Conservation (phyloP, 2,113 vertebrate species). For the Amblyornis subalaris region DNA sequence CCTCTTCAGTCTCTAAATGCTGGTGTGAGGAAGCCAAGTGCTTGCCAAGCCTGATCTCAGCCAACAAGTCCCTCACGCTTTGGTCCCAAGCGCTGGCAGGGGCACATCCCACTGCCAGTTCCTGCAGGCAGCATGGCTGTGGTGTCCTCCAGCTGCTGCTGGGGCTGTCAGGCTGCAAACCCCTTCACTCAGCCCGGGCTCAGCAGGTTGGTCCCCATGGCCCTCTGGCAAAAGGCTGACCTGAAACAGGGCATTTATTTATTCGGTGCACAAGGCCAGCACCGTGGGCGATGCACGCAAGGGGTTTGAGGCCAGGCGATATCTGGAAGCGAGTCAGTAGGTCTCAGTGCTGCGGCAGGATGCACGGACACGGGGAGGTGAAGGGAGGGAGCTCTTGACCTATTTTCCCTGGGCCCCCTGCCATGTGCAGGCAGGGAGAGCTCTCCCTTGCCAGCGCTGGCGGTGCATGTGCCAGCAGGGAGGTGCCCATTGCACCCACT, state of each 20-base stretch:
- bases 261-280: background rate
- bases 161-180: background rate
- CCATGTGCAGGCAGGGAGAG: background rate
- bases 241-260: background rate
- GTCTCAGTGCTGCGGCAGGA: background rate
- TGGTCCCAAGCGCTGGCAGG: background rate
- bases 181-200: background rate
- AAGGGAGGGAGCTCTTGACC: background rate
- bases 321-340: background rate
- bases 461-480: fast-evolving
- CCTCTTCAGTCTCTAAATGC: background rate
- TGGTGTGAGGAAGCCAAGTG: background rate
- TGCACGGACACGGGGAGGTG: fast-evolving
- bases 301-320: background rate
- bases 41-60: background rate
- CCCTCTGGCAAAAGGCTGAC: background rate
- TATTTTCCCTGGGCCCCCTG: background rate
- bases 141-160: background rate
- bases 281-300: fast-evolving
- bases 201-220: fast-evolving
- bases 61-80: background rate
- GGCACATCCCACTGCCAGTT: background rate
- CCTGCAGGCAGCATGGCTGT: background rate
- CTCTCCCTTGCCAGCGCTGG: background rate
- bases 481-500: background rate